Evolutionary conservation across 2,113 vertebrate species (phyloP), one percentile per base, ranked within the genome.

Genomic region (Eira barbara): DNA sequence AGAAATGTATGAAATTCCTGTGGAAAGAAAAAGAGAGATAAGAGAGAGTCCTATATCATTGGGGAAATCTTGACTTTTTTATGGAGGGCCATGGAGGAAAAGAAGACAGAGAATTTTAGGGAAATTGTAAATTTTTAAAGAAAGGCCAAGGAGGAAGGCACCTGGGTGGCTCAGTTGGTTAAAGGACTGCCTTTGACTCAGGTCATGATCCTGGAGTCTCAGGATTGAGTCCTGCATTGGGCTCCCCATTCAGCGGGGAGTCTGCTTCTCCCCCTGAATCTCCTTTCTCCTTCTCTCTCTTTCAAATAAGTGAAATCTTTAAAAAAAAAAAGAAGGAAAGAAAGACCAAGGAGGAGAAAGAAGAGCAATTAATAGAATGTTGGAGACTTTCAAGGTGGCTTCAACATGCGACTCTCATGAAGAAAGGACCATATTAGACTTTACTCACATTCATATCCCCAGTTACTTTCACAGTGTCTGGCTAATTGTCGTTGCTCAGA

Each of bases 381-480:
- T 85, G 57, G 27, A 55, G 80, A 47, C 9, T 67, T 61, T 80
- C 15, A 14, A 20, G 80, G 34, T 45, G 9, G 1, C 29, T 47
- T 57, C 39, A 63, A 27, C 27, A 9, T 1, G 6, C 59, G 91
- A 47, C 76, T 52, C 39, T 36, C n/a, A 17, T 21, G 5, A 42
- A 34, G 52, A 21, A 17, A 36, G 42, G 47, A 8, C 27, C 17
- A 0, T 10, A 11, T 29, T 1, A 1, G 0, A 10, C 55, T 69
- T 42, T 20, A 20, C 29, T 49, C 36, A 0, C 12, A 45, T 69
- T 12, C 10, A 25, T 17, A 36, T 1, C 3, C 17, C 52, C 10
- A 14, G 14, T 36, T 84, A 69, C 47, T 47, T 7, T 42, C n/a
- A 10, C 0, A 27, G 29, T 18, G 3, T 14, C 65, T 89, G 61